Evolutionary conservation across 2,888 invertebrate species (phyloP).

Genomic region (Amphimallon solstitiale): DNA sequence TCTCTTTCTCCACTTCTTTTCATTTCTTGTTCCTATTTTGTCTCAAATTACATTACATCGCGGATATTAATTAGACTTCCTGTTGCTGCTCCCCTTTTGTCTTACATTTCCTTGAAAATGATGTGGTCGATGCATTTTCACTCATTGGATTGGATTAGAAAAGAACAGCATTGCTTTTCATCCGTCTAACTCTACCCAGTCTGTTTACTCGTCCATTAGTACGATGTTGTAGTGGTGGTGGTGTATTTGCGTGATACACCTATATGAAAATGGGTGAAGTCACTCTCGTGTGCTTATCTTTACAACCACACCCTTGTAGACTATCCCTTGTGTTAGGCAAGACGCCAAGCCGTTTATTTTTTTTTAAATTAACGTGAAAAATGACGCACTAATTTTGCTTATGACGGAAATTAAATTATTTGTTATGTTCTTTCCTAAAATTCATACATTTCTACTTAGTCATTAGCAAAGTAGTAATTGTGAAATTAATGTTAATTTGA

Average conservation of each 20-base stretch:
- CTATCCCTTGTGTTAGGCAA: constrained; percentile 16
- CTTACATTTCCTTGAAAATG: not conserved
- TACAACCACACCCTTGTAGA: constrained; percentile 13
- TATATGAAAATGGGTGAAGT: constrained; percentile 21
- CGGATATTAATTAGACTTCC: constrained; percentile 21
- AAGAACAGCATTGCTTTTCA: constrained; percentile 6
- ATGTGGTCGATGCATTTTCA: not conserved
- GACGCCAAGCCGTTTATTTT: not conserved
- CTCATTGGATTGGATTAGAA: not conserved
- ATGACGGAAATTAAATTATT: no score
- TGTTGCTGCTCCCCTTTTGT: constrained; percentile 3
- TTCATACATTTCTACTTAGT: no score
- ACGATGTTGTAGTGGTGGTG: not conserved
- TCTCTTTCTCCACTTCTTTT: not conserved
- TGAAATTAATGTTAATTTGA: no score
- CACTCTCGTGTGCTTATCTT: constrained; percentile 11
- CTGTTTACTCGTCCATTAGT: constrained; percentile 28
- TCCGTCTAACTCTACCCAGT: constrained; percentile 15
- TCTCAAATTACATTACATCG: constrained; percentile 13
- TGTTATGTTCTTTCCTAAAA: no score
- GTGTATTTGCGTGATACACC: constrained; percentile 18
- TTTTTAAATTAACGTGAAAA: constrained; percentile 18
- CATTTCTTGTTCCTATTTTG: constrained; percentile 3
- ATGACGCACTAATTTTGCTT: not conserved
- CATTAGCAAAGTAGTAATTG: no score